phyloP scores from a whole-genome alignment of 2,113 vertebrate species.

The Vanacampus margaritifer region DNA sequence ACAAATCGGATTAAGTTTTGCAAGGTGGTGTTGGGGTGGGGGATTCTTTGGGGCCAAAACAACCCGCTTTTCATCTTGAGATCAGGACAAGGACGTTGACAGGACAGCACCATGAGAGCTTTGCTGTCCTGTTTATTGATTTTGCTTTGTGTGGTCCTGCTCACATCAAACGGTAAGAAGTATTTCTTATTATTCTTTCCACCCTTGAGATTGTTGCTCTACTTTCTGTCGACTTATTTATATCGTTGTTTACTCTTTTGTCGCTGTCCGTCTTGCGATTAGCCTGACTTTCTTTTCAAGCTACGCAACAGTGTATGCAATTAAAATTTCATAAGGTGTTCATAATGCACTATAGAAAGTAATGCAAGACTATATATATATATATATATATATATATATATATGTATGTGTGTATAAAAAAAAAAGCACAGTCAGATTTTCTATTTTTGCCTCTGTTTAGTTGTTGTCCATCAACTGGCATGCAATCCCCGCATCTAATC shows the following conservation, averaged over 20 bases:
- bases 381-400: too few species aligned
- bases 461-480: constrained; percentile 22
- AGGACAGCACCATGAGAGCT: constrained; percentile 69
- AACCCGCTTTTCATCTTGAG: constrained; percentile 68
- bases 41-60: constrained; percentile 68
- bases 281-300: neutral
- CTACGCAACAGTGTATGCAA: neutral
- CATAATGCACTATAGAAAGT: neutral
- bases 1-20: constrained; percentile 70
- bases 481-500: constrained; percentile 56
- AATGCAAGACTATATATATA: constrained; percentile 2
- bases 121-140: constrained; percentile 57
- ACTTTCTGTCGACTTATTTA: neutral
- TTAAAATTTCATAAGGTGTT: neutral
- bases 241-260: neutral
- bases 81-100: constrained; percentile 45
- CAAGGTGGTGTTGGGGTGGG: constrained; percentile 15
- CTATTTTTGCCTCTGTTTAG: constrained; percentile 19
- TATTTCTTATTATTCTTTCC: neutral
- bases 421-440: neutral
- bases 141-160: constrained; percentile 64
- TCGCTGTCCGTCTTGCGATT: neutral
- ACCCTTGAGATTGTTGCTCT: neutral
- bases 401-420: too few species aligned
- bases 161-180: constrained; percentile 74